Conservation (phyloP, 2,888 invertebrate genomes). For the Sinhomidia bicolor region DNA sequence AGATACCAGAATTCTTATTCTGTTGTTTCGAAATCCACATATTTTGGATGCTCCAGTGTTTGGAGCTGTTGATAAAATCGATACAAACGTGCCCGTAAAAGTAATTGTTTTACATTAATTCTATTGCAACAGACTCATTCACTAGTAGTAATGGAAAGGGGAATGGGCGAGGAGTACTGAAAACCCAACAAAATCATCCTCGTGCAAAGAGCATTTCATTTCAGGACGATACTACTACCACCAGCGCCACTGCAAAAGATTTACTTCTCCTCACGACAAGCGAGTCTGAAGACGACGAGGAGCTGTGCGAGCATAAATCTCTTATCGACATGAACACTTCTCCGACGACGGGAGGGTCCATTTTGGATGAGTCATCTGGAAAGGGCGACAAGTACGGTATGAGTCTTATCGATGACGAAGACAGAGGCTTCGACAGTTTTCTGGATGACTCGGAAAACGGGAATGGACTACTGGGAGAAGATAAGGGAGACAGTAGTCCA, state of each 20-base stretch:
- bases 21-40: conserved; percentile 26
- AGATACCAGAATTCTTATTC: background rate
- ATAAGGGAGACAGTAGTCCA: conserved; percentile 42
- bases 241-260: conserved; percentile 17
- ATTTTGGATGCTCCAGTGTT: conserved; percentile 20
- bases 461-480: conserved; percentile 31
- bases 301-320: conserved; percentile 57
- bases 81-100: background rate
- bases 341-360: background rate
- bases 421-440: conserved; percentile 75
- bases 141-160: conserved; percentile 23
- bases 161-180: conserved; percentile 33
- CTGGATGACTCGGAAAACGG: conserved; percentile 69
- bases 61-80: background rate
- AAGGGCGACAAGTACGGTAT: conserved; percentile 12
- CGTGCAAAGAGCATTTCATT: conserved; percentile 40
- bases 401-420: conserved; percentile 72
- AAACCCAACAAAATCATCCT: background rate
- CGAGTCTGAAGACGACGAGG: conserved; percentile 68
- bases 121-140: conserved; percentile 32
- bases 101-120: background rate
- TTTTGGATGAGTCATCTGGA: conserved; percentile 29
- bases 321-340: conserved; percentile 47
- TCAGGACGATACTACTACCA: conserved; percentile 33
- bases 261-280: conserved; percentile 51